Conservation (phyloP, 2,797 vertebrate genomes). For the Anomalospiza imberbis region DNA sequence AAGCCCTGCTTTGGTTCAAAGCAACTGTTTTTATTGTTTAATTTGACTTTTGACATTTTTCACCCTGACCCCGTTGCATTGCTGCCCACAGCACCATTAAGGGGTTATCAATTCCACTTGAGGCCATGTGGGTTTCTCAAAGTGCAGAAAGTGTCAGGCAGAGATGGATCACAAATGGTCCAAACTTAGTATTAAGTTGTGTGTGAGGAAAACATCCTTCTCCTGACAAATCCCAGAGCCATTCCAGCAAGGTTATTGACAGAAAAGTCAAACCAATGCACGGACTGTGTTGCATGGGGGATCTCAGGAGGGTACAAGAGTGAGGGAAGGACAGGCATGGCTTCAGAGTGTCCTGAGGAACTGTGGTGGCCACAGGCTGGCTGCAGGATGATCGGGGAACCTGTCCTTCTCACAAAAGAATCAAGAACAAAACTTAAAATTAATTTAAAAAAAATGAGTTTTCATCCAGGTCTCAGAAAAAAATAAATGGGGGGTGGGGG, state of each 20-base stretch:
- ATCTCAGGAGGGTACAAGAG: not conserved
- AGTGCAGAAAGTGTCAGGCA: not conserved
- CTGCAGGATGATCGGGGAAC: not conserved
- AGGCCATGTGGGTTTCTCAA: not conserved
- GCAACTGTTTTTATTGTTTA: not conserved
- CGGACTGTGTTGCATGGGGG: not conserved
- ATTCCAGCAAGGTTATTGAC: constrained; percentile 16
- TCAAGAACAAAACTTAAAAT: not conserved
- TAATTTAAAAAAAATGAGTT: not conserved
- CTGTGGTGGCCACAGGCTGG: not conserved
- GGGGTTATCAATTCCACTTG: not conserved
- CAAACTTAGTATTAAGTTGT: not conserved
- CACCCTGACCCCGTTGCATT: not conserved
- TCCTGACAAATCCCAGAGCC: constrained; percentile 38
- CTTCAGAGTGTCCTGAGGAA: not conserved
- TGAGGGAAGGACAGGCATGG: not conserved
- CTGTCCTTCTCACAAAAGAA: not conserved
- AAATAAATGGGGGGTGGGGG: accelerated
- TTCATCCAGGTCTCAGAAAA: not conserved
- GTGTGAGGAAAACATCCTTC: not conserved
- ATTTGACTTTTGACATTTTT: not conserved
- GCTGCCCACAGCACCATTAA: not conserved
- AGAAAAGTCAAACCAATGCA: not conserved
- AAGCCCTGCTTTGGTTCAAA: not conserved
- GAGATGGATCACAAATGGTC: not conserved